These are phyloP conservation scores for Scaptomyza montana DNA, from an alignment of 1,140 invertebrate genomes.

Conservation along the genomic window DNA sequence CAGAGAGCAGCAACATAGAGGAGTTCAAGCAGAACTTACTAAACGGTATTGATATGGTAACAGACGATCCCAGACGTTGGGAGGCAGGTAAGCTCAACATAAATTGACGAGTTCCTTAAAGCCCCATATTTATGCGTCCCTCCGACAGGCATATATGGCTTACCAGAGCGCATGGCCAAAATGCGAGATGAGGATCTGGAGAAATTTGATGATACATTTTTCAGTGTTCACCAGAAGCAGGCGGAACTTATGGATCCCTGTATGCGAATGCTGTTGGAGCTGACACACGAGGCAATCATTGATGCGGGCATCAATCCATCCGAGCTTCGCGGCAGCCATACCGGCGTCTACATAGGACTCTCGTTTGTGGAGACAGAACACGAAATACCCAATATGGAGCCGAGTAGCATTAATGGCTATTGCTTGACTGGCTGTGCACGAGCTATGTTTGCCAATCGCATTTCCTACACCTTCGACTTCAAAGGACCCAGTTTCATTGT, in stretches of 20 bases:
- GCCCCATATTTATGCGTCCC: background rate
- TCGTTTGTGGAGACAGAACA: constrained; percentile 94
- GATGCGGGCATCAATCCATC: constrained; percentile 95
- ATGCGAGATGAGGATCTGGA: constrained; percentile 95
- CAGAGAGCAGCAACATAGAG: constrained; percentile 93
- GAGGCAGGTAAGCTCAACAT: constrained; percentile 83
- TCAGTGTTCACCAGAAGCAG: constrained; percentile 96
- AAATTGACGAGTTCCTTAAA: background rate
- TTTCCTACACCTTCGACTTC: constrained; percentile 98
- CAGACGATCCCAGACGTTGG: constrained; percentile 93
- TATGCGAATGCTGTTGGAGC: constrained; percentile 94
- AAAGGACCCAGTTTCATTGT: constrained; percentile 95
- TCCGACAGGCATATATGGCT: constrained; percentile 87
- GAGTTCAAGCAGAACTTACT: constrained; percentile 95
- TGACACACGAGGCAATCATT: constrained; percentile 96
- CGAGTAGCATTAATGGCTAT: constrained; percentile 94
- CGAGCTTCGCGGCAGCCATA: constrained; percentile 91
- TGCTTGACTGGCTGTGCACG: constrained; percentile 96
- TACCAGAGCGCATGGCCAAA: constrained; percentile 94
- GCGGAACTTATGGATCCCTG: constrained; percentile 98
- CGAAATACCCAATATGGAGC: constrained; percentile 88
- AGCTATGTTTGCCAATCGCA: constrained; percentile 98
- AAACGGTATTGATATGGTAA: constrained; percentile 94
- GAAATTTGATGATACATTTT: constrained; percentile 95
- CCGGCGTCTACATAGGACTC: constrained; percentile 95